These are phyloP conservation scores for Phrynosoma blainvillii DNA, from an alignment of 2,113 vertebrate species.

Conservation along the genomic window DNA sequence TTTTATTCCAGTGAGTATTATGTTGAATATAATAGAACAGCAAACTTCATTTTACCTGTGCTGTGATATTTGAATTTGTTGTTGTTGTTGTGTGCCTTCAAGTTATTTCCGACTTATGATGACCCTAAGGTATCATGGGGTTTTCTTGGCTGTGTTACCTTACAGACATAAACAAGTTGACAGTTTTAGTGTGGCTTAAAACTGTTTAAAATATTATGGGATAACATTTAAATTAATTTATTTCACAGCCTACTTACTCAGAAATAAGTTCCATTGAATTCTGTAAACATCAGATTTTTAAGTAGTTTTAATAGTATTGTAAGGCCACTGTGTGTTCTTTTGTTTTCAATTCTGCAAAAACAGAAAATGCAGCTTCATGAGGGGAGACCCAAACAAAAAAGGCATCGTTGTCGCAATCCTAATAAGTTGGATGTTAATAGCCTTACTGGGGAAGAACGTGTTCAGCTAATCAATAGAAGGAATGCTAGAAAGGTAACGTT, in stretches of 20 bases:
- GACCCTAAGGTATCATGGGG: no score
- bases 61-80: neutral
- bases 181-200: neutral
- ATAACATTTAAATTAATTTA: neutral
- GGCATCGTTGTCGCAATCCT: slow-evolving; percentile 96
- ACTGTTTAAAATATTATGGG: neutral
- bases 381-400: slow-evolving; percentile 95
- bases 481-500: slow-evolving; percentile 93
- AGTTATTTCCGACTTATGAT: neutral
- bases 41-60: neutral
- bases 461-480: slow-evolving; percentile 97
- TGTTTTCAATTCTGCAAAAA: slow-evolving; percentile 26
- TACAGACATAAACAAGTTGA: neutral
- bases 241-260: neutral
- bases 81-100: neutral
- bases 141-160: no score
- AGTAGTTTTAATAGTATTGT: neutral
- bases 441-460: slow-evolving; percentile 95
- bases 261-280: neutral
- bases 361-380: slow-evolving; percentile 90
- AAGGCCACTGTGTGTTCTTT: neutral
- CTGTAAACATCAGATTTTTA: neutral
- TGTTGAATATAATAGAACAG: neutral
- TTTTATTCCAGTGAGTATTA: slow-evolving; percentile 90
- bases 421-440: slow-evolving; percentile 99